Conservation (phyloP, 2,797 vertebrate genomes). For the Notolepis coatsorum region DNA sequence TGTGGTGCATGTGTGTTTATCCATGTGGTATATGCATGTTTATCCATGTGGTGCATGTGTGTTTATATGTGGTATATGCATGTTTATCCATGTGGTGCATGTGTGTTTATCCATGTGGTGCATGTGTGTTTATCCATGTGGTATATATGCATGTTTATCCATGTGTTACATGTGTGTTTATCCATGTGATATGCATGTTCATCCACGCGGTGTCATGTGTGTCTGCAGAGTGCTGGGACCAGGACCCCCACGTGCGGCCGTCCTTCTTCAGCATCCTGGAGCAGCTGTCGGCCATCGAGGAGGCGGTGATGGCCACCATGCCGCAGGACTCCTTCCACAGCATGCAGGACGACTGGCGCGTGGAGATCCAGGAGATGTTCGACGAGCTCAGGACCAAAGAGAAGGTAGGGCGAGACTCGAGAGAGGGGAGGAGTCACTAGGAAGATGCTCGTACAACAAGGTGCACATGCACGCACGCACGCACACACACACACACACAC, state of each 20-base stretch:
- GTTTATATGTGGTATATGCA: background rate
- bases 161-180: background rate
- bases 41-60: no score
- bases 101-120: background rate
- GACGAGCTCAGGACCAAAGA: conserved; percentile 96
- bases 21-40: no score
- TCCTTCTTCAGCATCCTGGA: conserved; percentile 95
- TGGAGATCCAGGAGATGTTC: conserved; percentile 98
- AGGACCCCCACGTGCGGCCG: conserved; percentile 94
- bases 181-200: background rate
- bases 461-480: background rate
- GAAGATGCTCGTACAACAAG: no score
- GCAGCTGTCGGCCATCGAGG: conserved; percentile 93
- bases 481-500: background rate
- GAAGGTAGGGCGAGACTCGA: conserved; percentile 85
- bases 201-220: conserved; percentile 18
- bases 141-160: background rate
- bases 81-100: no score
- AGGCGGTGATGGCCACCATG: conserved; percentile 94
- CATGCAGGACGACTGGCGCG: conserved; percentile 98
- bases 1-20: no score
- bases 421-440: background rate
- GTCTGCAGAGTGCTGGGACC: conserved; percentile 94
- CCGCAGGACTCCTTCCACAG: conserved; percentile 97
- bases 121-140: no score